phyloP scores from a whole-genome alignment of 1,140 invertebrate genomes.

The Drosophila parabipectinata region DNA sequence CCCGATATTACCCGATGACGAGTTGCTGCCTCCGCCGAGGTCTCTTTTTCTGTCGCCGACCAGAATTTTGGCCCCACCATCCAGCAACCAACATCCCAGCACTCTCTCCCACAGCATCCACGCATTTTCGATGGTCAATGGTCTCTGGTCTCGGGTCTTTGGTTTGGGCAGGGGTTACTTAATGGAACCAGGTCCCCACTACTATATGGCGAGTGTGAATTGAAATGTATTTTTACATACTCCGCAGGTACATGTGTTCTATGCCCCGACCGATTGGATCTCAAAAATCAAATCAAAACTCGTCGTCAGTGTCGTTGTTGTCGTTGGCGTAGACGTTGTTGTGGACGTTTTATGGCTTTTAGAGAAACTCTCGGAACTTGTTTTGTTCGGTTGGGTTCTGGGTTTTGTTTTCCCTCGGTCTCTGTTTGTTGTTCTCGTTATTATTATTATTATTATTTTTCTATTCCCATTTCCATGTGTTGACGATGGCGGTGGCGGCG shows the following conservation, averaged over 20 bases:
- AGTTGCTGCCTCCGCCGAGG: constrained; percentile 52
- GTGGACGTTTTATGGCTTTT: constrained; percentile 74
- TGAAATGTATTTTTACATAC: constrained; percentile 69
- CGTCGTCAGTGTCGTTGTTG: constrained; percentile 54
- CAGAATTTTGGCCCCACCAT: constrained; percentile 22
- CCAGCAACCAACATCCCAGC: background rate
- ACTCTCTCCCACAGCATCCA: constrained; percentile 50
- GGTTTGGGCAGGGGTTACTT: constrained; percentile 11
- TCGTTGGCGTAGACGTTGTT: constrained; percentile 59
- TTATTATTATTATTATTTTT: constrained; percentile 70
- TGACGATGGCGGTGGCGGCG: constrained; percentile 35
- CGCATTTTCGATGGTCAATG: constrained; percentile 42
- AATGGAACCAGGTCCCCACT: constrained; percentile 26
- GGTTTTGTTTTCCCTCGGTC: constrained; percentile 68
- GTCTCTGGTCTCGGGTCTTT: background rate
- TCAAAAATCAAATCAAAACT: constrained; percentile 76
- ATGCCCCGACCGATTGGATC: constrained; percentile 64
- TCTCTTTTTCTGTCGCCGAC: constrained; percentile 22
- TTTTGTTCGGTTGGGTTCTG: constrained; percentile 37
- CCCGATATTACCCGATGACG: constrained; percentile 69
- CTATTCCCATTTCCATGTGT: constrained; percentile 63
- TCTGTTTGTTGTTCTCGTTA: constrained; percentile 79
- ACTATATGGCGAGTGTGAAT: constrained; percentile 59
- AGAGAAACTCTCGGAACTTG: constrained; percentile 61
- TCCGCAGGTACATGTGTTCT: constrained; percentile 57